Evolutionary conservation across 2,797 vertebrate genomes (phyloP).

Genomic region (Characodon lateralis): DNA sequence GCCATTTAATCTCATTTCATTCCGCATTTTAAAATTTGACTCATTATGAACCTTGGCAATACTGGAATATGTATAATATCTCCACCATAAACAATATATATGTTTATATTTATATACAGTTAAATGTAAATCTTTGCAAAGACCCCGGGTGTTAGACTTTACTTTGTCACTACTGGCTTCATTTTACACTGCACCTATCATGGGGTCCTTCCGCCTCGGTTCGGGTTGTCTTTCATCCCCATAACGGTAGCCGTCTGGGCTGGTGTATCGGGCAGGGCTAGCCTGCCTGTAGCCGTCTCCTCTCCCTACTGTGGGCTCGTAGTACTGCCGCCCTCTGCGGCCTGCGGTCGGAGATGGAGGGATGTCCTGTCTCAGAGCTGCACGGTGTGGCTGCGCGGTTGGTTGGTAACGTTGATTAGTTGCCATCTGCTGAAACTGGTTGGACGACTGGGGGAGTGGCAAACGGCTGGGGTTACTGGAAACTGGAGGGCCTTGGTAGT

Average conservation of each 20-base stretch:
- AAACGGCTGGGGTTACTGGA: neutral
- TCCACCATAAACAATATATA: neutral
- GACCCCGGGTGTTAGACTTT: slow-evolving; percentile 24
- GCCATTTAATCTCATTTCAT: slow-evolving; percentile 7
- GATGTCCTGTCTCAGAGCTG: slow-evolving; percentile 84
- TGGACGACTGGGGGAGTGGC: neutral
- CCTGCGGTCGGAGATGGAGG: slow-evolving; percentile 77
- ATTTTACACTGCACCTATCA: slow-evolving; percentile 87
- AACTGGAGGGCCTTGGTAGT: slow-evolving; percentile 25
- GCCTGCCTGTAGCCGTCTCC: slow-evolving; percentile 65
- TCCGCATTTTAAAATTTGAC: slow-evolving; percentile 30
- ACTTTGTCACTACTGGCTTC: slow-evolving; percentile 16
- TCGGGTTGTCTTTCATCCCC: slow-evolving; percentile 76
- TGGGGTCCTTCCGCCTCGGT: slow-evolving; percentile 86
- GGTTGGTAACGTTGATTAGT: slow-evolving; percentile 71
- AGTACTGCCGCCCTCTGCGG: slow-evolving; percentile 55
- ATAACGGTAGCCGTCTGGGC: slow-evolving; percentile 80
- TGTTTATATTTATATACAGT: neutral
- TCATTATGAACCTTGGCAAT: neutral
- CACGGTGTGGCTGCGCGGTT: slow-evolving; percentile 67
- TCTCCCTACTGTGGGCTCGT: slow-evolving; percentile 60
- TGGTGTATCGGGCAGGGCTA: slow-evolving; percentile 77
- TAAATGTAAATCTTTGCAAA: slow-evolving; percentile 19
- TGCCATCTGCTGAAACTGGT: slow-evolving; percentile 52
- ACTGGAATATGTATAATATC: slow-evolving; percentile 4